Conservation (phyloP, 1,140 invertebrate genomes). For the Plectus sambesii region DNA sequence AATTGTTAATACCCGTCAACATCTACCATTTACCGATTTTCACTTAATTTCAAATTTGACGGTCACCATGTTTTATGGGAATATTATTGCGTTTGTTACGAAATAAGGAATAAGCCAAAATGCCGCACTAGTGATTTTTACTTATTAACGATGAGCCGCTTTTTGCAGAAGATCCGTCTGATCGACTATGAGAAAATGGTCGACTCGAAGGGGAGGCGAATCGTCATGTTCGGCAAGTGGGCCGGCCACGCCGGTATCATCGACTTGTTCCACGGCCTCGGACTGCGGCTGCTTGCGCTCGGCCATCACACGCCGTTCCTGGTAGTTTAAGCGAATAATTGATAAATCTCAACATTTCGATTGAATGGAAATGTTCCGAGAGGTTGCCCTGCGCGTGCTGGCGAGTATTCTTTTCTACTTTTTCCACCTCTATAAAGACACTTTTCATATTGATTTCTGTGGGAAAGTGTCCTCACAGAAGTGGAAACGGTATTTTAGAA, state of each 20-base stretch:
- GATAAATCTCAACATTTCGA: too few species aligned
- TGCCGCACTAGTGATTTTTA: conserved; percentile 3
- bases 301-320: conserved; percentile 99
- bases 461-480: too few species aligned
- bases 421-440: too few species aligned
- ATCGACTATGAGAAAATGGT: conserved; percentile 95
- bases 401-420: too few species aligned
- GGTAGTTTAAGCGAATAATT: too few species aligned
- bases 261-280: conserved; percentile 92
- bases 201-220: conserved; percentile 70
- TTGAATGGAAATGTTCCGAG: too few species aligned
- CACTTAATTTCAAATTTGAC: conserved; percentile 2
- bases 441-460: too few species aligned
- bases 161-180: conserved; percentile 66
- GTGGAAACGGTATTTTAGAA: too few species aligned
- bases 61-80: too few species aligned
- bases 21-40: conserved; percentile 11
- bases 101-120: conserved; percentile 1
- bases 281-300: conserved; percentile 76
- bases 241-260: conserved; percentile 97
- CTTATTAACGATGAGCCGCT: too few species aligned
- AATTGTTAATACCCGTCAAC: too few species aligned
- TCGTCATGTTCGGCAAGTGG: conserved; percentile 97
- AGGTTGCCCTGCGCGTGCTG: too few species aligned
- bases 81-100: conserved; percentile 1